Percentiles rank a stretch among this genome's conserved stretches.
Evolutionary conservation across 2,113 vertebrate genomes (phyloP).

Genomic region (Leptocoma aspasia): DNA sequence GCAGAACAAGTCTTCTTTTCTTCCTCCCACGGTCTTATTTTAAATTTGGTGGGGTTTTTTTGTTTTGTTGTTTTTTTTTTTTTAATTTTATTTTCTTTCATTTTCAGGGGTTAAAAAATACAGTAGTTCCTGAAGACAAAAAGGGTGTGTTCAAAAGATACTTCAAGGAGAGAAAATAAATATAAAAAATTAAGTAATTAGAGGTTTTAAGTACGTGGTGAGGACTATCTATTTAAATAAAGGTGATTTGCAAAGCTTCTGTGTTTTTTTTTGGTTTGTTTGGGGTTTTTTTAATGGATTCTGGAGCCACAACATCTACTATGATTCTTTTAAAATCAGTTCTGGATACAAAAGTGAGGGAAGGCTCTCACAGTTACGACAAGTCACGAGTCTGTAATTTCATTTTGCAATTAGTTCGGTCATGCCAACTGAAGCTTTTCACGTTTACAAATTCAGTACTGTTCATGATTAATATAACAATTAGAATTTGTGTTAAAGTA

Average conservation of each 20-base stretch:
- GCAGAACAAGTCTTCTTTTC: background rate
- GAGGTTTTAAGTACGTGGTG: background rate
- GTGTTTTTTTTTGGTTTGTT: background rate
- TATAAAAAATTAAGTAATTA: background rate
- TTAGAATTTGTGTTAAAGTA: background rate
- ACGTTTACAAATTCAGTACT: background rate
- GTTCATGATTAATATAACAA: background rate
- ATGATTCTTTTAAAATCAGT: background rate
- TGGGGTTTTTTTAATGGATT: background rate
- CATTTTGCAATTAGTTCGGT: background rate
- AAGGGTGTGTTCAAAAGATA: background rate
- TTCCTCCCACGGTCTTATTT: background rate
- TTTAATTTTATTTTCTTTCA: fast-evolving
- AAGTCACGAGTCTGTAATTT: background rate
- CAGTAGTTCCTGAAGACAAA: background rate
- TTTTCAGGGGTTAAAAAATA: background rate
- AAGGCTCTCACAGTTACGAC: background rate
- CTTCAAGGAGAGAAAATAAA: background rate
- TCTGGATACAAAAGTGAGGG: background rate
- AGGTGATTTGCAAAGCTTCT: background rate
- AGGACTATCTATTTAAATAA: background rate
- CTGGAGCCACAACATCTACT: conserved; percentile 3
- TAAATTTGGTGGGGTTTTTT: background rate
- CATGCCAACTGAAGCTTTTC: background rate
- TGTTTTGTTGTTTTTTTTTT: background rate